Evolutionary conservation across 2,797 vertebrate genomes (phyloP).

Genomic region (Lophius americanus): DNA sequence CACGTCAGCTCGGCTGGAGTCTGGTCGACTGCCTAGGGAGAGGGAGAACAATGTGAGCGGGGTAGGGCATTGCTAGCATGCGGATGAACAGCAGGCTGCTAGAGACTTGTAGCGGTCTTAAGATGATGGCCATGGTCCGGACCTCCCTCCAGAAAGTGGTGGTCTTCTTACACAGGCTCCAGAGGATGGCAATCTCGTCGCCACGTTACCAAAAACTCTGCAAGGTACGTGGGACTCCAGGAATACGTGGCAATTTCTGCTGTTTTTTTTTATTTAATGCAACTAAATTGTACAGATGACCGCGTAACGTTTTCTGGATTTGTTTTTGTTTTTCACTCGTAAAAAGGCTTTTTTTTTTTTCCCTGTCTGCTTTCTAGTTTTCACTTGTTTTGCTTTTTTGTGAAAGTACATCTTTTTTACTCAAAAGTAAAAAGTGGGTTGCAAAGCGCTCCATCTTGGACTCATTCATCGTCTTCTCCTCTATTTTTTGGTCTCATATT

Average conservation of each 20-base stretch:
- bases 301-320: neutral
- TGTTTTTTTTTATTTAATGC: constrained; percentile 7
- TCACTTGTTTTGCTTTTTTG: neutral
- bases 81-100: constrained; percentile 90
- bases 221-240: constrained; percentile 88
- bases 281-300: neutral
- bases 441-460: constrained; percentile 13
- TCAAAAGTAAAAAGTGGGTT: constrained; percentile 8
- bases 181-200: constrained; percentile 99
- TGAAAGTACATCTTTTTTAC: neutral
- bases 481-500: constrained; percentile 26
- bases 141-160: constrained; percentile 99
- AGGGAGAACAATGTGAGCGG: constrained; percentile 80
- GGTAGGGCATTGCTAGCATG: constrained; percentile 87
- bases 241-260: constrained; percentile 19
- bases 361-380: constrained; percentile 6
- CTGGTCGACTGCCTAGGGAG: constrained; percentile 67
- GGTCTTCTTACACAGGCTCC: constrained; percentile 97
- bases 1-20: constrained; percentile 76
- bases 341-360: neutral
- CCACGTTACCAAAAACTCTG: constrained; percentile 99
- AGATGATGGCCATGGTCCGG: constrained; percentile 99
- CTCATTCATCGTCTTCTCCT: constrained; percentile 22
- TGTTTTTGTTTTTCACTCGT: neutral
- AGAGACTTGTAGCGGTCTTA: constrained; percentile 95